These are phyloP conservation scores for Manduca sexta DNA, from an alignment of 1,140 invertebrate genomes.

Conservation along the genomic window DNA sequence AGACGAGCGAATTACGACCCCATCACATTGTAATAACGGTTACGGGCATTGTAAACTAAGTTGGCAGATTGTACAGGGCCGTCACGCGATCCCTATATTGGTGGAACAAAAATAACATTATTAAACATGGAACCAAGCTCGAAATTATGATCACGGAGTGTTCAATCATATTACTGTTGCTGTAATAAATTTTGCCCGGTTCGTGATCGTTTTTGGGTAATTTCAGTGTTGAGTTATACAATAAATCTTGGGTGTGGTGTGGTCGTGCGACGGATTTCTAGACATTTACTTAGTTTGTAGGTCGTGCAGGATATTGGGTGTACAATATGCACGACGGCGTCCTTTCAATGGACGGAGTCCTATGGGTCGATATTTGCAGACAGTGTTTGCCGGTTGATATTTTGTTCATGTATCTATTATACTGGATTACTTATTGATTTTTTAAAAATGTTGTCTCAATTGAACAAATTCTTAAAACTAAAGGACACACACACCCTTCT, in stretches of 20 bases:
- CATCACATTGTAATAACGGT: constrained; percentile 19
- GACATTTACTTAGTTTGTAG: too few relatives aligned
- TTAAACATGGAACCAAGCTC: constrained; percentile 21
- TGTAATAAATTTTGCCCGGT: constrained; percentile 26
- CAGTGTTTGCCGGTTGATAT: too few relatives aligned
- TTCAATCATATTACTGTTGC: constrained; percentile 32
- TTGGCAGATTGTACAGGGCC: constrained; percentile 6
- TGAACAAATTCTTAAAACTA: too few relatives aligned
- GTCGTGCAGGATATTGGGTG: neutral
- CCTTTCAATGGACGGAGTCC: neutral
- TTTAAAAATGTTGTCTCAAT: too few relatives aligned
- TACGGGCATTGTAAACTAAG: neutral
- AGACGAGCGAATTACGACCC: constrained; percentile 4
- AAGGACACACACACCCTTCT: too few relatives aligned
- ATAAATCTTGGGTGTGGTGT: neutral
- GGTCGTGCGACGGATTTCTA: too few relatives aligned
- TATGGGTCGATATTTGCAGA: neutral
- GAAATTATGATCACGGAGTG: constrained; percentile 26
- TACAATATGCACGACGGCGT: neutral
- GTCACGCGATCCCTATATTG: constrained; percentile 34
- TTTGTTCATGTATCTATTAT: too few relatives aligned
- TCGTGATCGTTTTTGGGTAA: constrained; percentile 21
- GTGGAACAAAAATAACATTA: constrained; percentile 34
- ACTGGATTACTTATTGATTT: too few relatives aligned
- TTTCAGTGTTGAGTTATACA: constrained; percentile 4